A percentile compares a stretch with the other conserved stretches of the same genome.
These are phyloP conservation scores for Stichodactyla helianthus DNA, from an alignment of 64 coral and sea anemone genomes.

Conservation along the genomic window DNA sequence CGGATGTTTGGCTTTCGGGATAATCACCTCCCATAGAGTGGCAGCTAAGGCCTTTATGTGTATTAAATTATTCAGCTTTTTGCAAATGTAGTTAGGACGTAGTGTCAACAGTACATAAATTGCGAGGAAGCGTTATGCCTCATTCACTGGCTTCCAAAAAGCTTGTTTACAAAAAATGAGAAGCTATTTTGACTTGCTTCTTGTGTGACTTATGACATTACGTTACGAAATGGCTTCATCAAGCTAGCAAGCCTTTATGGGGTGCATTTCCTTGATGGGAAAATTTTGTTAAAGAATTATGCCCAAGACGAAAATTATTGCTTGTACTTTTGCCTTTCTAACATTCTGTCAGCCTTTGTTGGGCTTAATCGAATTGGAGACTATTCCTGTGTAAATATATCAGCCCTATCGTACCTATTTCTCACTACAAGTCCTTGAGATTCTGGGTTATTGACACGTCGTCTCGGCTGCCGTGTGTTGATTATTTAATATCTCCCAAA, in stretches of 20 bases:
- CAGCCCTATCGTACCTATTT: conserved; percentile 11
- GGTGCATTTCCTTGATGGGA: neutral
- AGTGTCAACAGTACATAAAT: conserved; percentile 52
- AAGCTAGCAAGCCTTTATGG: neutral
- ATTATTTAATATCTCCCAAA: conserved; percentile 9
- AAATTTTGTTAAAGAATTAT: neutral
- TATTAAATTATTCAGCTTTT: conserved; percentile 72
- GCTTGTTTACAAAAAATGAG: conserved; percentile 42
- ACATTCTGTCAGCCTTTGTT: neutral
- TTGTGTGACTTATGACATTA: neutral
- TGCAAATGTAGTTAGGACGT: neutral
- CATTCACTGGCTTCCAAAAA: conserved; percentile 43
- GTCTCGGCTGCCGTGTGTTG: neutral
- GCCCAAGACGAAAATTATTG: neutral
- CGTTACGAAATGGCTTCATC: neutral
- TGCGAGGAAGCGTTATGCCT: conserved; percentile 44
- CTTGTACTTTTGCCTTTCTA: neutral
- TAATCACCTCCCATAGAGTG: conserved; percentile 57
- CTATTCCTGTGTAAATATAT: conserved; percentile 18
- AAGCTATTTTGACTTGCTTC: neutral
- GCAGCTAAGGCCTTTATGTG: conserved; percentile 53
- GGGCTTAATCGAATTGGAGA: conserved; percentile 2
- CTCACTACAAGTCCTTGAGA: conserved; percentile 10
- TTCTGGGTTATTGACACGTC: neutral
- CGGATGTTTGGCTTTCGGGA: conserved; percentile 67